Conservation (phyloP, 2,888 invertebrate genomes). For the Listrodromus nycthemerus region DNA sequence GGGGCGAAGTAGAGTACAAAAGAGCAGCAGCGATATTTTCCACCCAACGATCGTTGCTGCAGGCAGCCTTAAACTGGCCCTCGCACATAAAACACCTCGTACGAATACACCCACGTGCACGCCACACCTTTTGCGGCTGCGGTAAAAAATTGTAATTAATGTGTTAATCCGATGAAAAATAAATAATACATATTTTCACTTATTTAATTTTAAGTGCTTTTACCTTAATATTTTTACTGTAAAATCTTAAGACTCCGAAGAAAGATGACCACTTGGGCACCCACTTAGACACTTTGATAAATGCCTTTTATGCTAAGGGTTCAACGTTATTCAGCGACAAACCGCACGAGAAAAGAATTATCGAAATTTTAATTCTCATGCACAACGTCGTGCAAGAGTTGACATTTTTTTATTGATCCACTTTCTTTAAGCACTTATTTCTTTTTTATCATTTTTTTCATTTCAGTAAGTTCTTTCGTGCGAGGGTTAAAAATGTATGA, state of each 20-base stretch:
- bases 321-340: background rate
- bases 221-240: background rate
- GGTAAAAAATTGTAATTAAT: background rate
- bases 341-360: background rate
- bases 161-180: background rate
- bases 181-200: background rate
- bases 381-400: background rate
- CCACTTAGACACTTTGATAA: too few relatives aligned
- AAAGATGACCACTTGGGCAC: too few relatives aligned
- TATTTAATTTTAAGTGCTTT: background rate
- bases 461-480: too few relatives aligned
- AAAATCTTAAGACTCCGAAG: too few relatives aligned
- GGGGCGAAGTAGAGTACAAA: constrained; percentile 2
- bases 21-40: constrained; percentile 4
- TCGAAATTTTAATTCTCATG: background rate
- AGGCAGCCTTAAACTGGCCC: background rate
- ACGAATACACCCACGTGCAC: background rate
- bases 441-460: background rate
- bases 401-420: background rate
- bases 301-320: background rate
- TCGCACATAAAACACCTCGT: background rate
- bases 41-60: background rate
- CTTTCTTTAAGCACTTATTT: background rate
- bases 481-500: background rate
- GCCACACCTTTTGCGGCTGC: background rate